Conservation (phyloP, 2,888 invertebrate species). For the Eustalomyia histrio region DNA sequence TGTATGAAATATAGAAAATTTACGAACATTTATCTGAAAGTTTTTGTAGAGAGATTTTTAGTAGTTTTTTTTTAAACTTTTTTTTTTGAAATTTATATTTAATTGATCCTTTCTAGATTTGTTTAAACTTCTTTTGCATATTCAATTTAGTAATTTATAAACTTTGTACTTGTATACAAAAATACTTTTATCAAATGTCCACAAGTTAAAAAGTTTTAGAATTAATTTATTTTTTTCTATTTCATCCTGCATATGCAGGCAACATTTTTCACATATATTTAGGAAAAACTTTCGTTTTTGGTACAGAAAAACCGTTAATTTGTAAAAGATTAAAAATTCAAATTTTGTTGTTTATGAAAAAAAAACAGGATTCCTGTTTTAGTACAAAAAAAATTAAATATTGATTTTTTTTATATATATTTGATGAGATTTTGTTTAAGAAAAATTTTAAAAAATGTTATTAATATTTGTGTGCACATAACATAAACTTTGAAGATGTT, state of each 20-base stretch:
- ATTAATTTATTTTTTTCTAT: background rate
- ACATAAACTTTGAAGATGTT: too few relatives aligned
- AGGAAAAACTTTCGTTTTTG: conserved; percentile 20
- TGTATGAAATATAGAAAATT: conserved; percentile 11
- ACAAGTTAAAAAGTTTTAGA: conserved; percentile 51
- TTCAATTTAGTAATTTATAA: conserved; percentile 15
- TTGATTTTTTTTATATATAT: too few relatives aligned
- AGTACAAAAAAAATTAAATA: too few relatives aligned
- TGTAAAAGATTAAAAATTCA: conserved; percentile 57
- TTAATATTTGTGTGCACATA: too few relatives aligned
- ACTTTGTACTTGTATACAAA: conserved; percentile 47
- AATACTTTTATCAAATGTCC: conserved; percentile 55
- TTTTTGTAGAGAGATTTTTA: conserved; percentile 17
- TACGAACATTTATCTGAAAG: conserved; percentile 26
- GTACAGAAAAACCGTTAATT: conserved; percentile 39
- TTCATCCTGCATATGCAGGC: background rate
- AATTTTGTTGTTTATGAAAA: conserved; percentile 9
- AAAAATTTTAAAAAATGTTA: too few relatives aligned
- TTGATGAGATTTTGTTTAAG: too few relatives aligned
- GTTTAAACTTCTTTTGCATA: background rate
- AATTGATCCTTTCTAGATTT: conserved; percentile 39
- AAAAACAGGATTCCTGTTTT: too few relatives aligned
- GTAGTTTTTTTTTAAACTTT: background rate
- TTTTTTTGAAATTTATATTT: conserved; percentile 34
- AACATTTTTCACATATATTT: background rate